Percentiles rank a stretch among this genome's conserved stretches.
Conservation (phyloP, 2,888 invertebrate genomes). For the Amphimallon solstitiale region DNA sequence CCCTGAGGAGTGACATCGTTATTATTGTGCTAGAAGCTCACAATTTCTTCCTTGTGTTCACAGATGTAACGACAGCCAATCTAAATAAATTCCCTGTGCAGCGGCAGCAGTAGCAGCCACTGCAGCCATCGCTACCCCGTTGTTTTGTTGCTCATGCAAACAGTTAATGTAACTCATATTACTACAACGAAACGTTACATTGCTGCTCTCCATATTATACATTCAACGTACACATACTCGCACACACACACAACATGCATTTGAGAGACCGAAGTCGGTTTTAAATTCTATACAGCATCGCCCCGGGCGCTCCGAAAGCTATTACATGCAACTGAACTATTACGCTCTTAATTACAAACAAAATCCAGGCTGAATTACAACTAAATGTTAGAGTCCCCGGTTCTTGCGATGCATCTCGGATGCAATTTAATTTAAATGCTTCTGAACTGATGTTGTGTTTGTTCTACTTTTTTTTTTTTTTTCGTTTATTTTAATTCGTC, state of each 20-base stretch:
- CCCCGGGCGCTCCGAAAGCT: constrained; percentile 23
- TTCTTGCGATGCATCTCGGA: constrained; percentile 23
- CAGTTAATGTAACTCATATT: constrained; percentile 34
- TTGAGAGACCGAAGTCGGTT: constrained; percentile 1
- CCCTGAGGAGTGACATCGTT: too few relatives aligned
- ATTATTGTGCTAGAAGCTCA: too few relatives aligned
- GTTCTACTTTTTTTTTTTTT: neutral
- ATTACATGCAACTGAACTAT: constrained; percentile 36
- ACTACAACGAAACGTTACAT: neutral
- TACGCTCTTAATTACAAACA: constrained; percentile 37
- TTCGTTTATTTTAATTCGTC: neutral
- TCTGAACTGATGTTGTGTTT: constrained; percentile 12
- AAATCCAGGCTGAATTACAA: constrained; percentile 36
- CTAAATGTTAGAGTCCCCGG: constrained; percentile 17
- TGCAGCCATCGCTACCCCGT: too few relatives aligned
- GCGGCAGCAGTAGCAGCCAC: too few relatives aligned
- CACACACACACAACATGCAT: neutral
- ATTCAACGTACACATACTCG: neutral
- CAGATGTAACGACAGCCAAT: too few relatives aligned
- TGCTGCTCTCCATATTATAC: too few relatives aligned
- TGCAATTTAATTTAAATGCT: constrained; percentile 31
- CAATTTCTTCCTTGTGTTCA: too few relatives aligned
- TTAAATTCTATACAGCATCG: constrained; percentile 20
- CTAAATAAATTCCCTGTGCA: too few relatives aligned
- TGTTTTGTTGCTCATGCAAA: neutral